Evolutionary conservation across 2,113 vertebrate genomes (phyloP), one percentile per base, ranked within the genome.

Genomic region (Scartelaos histophorus): DNA sequence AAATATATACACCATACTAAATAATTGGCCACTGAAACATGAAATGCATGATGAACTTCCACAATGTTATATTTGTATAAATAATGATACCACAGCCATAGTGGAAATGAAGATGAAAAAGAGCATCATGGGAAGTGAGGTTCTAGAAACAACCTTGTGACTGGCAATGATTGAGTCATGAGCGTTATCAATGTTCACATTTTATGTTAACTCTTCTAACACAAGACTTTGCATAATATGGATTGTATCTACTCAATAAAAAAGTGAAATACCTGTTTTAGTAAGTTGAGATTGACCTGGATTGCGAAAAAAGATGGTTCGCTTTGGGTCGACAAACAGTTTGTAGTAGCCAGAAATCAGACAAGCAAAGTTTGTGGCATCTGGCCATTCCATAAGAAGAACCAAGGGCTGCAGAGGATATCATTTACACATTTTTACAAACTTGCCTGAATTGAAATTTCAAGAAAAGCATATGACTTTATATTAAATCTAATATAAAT

Each of bases 331-430:
- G 88, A 98, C 95, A 90, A 98, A 95, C 43, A 99, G 95, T 79
- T 96, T 97, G 93, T 96, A 98, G 93, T 98, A 99, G 81, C 97
- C 97, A 1, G 98, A 95, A n/a, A 98, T 97, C 74, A 99, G 94
- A 88, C 96, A 96, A 79, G 98, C 96, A 53, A 98, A 99, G 88
- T 97, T 98, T 89, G 96, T 96, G 83, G 97, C 97, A 90, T 98
- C 98, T 0, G 97, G 97, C 96, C 97, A 99, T 91, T 99, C 98
- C 98, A 99, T 98, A 78, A 98, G 93, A 83, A 99, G 82, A 74
- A 99, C 96, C 85, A 99, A 90, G 0, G 98, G 95, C 97, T 99
- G 90, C 49, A 86, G 82, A 77, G 53, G 70, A 25, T 85, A 24
- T 34, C 25, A 61, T 61, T 17, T 17, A 51, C 47, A 61, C 60